Evolutionary conservation across 2,888 invertebrate genomes (phyloP).

Genomic region (Antheraea yamamai): DNA sequence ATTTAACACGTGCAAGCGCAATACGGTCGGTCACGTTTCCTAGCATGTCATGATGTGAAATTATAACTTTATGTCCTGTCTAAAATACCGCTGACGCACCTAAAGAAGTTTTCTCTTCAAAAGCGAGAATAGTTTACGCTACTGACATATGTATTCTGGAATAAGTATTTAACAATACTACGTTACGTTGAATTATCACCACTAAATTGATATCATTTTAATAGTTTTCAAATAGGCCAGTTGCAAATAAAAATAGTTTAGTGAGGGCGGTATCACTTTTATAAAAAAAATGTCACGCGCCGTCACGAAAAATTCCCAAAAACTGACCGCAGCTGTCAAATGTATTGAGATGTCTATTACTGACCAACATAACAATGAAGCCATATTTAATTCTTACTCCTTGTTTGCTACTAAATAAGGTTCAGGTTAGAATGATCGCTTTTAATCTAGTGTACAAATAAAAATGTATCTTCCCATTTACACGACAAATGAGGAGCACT

Average conservation of each 20-base stretch:
- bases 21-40: too few species aligned
- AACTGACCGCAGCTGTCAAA: slow-evolving; percentile 75
- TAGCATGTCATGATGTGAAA: too few species aligned
- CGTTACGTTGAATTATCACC: neutral
- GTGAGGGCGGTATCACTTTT: neutral
- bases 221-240: slow-evolving; percentile 3
- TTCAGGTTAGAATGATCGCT: neutral
- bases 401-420: slow-evolving; percentile 27
- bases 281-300: slow-evolving; percentile 23
- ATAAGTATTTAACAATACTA: slow-evolving; percentile 21
- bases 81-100: too few species aligned
- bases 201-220: slow-evolving; percentile 3
- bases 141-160: neutral
- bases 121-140: neutral
- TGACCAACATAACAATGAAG: slow-evolving; percentile 28
- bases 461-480: slow-evolving; percentile 12
- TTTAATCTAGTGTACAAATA: neutral
- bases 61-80: too few species aligned
- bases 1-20: too few species aligned
- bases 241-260: neutral
- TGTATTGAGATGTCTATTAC: slow-evolving; percentile 63
- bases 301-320: slow-evolving; percentile 44
- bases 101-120: too few species aligned
- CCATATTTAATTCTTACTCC: slow-evolving; percentile 23
- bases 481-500: slow-evolving; percentile 35